Base-by-base conservation (phyloP, 2,888 invertebrate genomes). In the Clivina fossor region DNA sequence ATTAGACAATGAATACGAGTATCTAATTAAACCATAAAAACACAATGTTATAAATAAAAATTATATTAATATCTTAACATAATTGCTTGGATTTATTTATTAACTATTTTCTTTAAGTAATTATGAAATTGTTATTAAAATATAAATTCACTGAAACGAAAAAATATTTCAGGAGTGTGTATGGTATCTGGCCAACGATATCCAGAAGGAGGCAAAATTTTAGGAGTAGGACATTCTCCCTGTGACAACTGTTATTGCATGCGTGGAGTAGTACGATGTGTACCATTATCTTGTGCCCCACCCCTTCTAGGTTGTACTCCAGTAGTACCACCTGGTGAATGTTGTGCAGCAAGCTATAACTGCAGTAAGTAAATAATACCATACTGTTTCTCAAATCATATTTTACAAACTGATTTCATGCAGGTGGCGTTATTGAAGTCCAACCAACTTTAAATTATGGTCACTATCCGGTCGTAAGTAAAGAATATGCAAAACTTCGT, bases 161-260 rank as follows among this genome's bases (percentile, higher is more conserved):
- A n/a, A n/a, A n/a, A n/a, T n/a, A n/a, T 66, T 66, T 51, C 43
- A 69, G 71, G 63, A 57, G 86, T 87, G 59, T 91, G 90, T 64
- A 71, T 78, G 18, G 80, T 84, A 2, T 77, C 81, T 4, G 80
- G 81, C 2, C 74, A 74, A 18, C 76, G 78, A 67, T 81, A 87
- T 65, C 73, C 77, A 9, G 89, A 90, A 73, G 91, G 90, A 1
- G 85, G 85, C 61, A 81, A 84, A 73, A 81, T 86, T n/a, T 70
- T 77, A 30, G 78, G 78, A 40, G 68, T 72, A 2, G 79, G 78
- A 62, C 77, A 79, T 61, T 78, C 80, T 16, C 76, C 80, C 54
- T 92, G 91, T 71, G 85, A 88, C 66, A 85, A 85, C 60, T 92
- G 91, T 71, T 91, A 88, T 73, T 91, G 91, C 68, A 79, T 90